Percentiles rank a stretch among this genome's conserved stretches.
Evolutionary conservation across 2,113 vertebrate genomes (phyloP).

Genomic region (Axis porcinus): DNA sequence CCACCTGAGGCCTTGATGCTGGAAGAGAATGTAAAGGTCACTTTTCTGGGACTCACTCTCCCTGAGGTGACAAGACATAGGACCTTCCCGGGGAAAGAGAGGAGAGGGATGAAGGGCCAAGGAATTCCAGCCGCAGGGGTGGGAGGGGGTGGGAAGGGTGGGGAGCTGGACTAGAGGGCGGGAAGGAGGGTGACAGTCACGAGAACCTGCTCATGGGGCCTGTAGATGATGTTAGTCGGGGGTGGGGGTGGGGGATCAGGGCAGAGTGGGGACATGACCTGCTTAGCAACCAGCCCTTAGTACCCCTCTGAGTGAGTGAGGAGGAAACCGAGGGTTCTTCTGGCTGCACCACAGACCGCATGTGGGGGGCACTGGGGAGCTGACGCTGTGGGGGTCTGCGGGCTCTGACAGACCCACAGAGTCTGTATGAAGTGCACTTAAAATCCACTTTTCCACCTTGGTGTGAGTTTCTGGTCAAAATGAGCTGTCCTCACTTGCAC

Average conservation of each 20-base stretch:
- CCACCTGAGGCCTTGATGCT: neutral
- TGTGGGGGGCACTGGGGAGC: accelerated
- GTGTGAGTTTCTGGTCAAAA: neutral
- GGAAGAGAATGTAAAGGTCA: accelerated
- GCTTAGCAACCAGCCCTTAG: neutral
- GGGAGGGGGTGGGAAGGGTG: neutral
- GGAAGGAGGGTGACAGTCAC: neutral
- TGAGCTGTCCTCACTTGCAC: accelerated
- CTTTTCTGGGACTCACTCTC: neutral
- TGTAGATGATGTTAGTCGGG: neutral
- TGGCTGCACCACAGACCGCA: accelerated
- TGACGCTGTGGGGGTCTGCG: accelerated
- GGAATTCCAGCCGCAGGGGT: neutral
- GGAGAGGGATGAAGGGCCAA: neutral
- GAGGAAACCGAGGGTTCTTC: neutral
- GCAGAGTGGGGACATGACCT: neutral
- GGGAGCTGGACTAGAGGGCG: neutral
- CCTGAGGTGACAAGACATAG: neutral
- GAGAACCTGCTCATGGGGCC: neutral
- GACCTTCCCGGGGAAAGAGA: too few relatives aligned
- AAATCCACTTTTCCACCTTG: neutral
- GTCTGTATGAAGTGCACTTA: neutral
- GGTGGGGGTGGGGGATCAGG: accelerated
- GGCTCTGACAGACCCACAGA: neutral
- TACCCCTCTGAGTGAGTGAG: neutral